Base-by-base conservation (phyloP, 2,113 vertebrate species). In the Leucopsar rothschildi region DNA sequence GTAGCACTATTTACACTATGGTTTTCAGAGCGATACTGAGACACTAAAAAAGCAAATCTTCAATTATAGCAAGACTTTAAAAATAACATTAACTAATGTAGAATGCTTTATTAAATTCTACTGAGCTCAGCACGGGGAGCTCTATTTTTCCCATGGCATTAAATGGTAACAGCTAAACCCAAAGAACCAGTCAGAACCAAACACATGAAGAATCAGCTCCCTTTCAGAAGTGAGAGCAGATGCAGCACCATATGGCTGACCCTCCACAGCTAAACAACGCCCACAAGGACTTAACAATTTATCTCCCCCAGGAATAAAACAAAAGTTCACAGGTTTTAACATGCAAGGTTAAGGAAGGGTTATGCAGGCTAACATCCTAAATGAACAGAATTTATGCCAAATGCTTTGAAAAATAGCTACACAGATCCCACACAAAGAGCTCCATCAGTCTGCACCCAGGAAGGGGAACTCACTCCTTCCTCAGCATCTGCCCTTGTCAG, bases 161-260 rank as follows among this genome's bases (percentile, higher is more conserved):
- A 90, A 90, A 82, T 35, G 85, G 92, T 33, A 96, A 59, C 47
- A 81, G 59, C 63, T 59, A 92, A 86, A 92, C 72, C 56, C 29
- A 59, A 81, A 88, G 82, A 80, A 90, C 61, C 65, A 61, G 84
- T 37, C 69, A 76, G 87, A 89, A 93, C 71, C 68, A 88, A 93
- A 93, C 1, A 5, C 27, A 66, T 1, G 7, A 90, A 88, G 88
- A 78, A 86, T 86, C 59, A 90, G 55, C 12, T 92, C 68, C 72
- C 82, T 94, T 81, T 78, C 83, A 86, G 86, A 92, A 88, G 60
- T 7, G 39, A 61, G 52, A 96, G 92, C 96, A 97, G 96, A 95
- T 97, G 95, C 72, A 88, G 57, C 91, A 91, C 96, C 96, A 97
- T 97, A 97, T 96, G 96, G 95, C 91, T 96, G 96, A 93, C 96